Evolutionary conservation across 2,888 invertebrate species (phyloP).

Genomic region (Agrotis ipsilon): DNA sequence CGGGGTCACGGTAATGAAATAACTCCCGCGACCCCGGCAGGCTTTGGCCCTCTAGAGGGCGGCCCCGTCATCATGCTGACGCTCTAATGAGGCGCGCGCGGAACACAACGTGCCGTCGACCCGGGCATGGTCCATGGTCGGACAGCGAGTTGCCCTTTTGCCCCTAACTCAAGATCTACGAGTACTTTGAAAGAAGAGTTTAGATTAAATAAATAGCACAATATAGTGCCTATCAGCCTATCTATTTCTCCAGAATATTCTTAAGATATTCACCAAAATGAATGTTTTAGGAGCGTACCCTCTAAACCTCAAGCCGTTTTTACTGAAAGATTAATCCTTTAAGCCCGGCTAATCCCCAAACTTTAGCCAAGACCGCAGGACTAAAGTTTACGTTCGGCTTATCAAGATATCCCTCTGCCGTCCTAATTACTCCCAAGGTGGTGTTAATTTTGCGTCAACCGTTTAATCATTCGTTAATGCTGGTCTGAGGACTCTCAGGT

Average conservation of each 20-base stretch:
- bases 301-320: constrained; percentile 27
- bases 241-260: constrained; percentile 6
- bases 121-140: no score
- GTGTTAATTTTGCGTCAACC: constrained; percentile 58
- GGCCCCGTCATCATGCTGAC: no score
- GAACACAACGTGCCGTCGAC: no score
- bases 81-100: no score
- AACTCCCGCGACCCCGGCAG: no score
- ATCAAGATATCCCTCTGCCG: constrained; percentile 42
- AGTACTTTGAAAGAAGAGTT: no score
- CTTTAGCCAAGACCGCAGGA: constrained; percentile 32
- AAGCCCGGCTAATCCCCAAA: constrained; percentile 29
- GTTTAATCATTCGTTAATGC: constrained; percentile 48
- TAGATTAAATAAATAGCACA: no score
- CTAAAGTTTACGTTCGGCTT: constrained; percentile 36
- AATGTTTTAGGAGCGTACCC: constrained; percentile 42
- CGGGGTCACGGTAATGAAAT: no score
- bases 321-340: constrained; percentile 46
- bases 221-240: no score
- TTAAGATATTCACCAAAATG: constrained; percentile 30
- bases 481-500: constrained; percentile 17
- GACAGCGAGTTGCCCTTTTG: no score
- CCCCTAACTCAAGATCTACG: no score
- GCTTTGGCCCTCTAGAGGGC: no score
- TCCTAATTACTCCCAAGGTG: constrained; percentile 46